Evolutionary conservation across 1,140 invertebrate genomes (phyloP), one percentile per base, ranked within the genome.

Genomic region (Drosophila lini): DNA sequence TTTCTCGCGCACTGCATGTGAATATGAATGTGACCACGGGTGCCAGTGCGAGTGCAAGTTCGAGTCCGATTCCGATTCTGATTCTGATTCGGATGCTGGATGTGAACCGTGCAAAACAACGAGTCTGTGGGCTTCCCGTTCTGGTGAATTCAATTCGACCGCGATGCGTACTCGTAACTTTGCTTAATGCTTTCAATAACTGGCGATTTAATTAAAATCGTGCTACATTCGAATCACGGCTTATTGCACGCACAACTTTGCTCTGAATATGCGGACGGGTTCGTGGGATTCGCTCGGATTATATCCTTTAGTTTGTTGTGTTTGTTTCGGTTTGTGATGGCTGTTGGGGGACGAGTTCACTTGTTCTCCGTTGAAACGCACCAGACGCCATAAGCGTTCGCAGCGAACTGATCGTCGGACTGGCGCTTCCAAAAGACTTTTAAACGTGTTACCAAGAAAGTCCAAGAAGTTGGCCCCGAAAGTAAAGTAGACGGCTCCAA

Each of bases 391-490:
- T 74, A 70, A 91, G 89, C 79, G 84, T 75, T 85, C 74, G 78
- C 78, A 80, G 80, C 79, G 63, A 74, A 91, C 89, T 91, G 89
- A 91, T 56, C 76, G 76, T 65, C 64, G 76, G 45, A 59, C 80
- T 82, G 71, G 76, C 80, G 79, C 76, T 80, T 77, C 76, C 85
- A 89, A 91, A 91, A 89, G 83, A 89, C 81, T 89, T 91, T 91
- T 91, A 91, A 91, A 68, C 89, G 88, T 84, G 77, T 81, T 88
- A 80, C 67, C 83, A 86, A 88, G 83, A 88, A 88, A 88, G 83
- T 88, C 84, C 80, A 83, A 88, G 80, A 86, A 88, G 83, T 86
- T 75, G 67, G 61, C 79, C 77, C 67, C 65, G 61, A 89, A 86
- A 83, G 84, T 88, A 88, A 88, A 83, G 83, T 83, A 83, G 73